Percentiles rank a stretch among this genome's conserved stretches.
phyloP scores from a whole-genome alignment of 2,113 vertebrate species.

The Ginglymostoma cirratum region DNA sequence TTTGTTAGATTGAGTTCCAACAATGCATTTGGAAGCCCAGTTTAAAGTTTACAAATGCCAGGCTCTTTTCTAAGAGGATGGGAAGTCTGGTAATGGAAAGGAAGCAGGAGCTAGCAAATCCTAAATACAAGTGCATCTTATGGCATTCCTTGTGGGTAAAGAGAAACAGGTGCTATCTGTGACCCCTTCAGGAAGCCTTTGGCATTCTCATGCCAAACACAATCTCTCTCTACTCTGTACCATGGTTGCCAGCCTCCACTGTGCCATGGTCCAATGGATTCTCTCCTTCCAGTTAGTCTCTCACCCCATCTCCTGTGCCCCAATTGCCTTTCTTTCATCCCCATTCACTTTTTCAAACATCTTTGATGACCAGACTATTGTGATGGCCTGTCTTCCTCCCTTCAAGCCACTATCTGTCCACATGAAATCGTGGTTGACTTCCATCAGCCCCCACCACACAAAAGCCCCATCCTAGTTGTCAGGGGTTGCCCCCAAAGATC shows the following conservation, averaged over 20 bases:
- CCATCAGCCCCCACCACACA: neutral
- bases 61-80: neutral
- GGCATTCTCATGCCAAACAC: neutral
- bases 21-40: neutral
- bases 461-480: neutral
- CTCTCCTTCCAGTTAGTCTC: neutral
- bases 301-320: too few species aligned
- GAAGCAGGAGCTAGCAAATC: neutral
- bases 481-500: neutral
- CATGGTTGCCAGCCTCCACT: neutral
- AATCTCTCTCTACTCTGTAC: neutral
- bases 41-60: neutral
- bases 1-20: neutral
- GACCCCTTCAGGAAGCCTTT: neutral
- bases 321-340: too few species aligned
- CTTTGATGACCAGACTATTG: neutral
- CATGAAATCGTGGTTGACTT: neutral
- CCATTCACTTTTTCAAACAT: neutral
- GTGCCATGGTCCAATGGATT: neutral
- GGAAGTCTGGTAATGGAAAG: neutral
- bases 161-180: neutral
- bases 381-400: neutral
- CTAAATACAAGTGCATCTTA: neutral
- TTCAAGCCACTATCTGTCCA: neutral
- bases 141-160: neutral